Conservation (phyloP, 1,140 invertebrate species). For the Aphaenogaster rudis region DNA sequence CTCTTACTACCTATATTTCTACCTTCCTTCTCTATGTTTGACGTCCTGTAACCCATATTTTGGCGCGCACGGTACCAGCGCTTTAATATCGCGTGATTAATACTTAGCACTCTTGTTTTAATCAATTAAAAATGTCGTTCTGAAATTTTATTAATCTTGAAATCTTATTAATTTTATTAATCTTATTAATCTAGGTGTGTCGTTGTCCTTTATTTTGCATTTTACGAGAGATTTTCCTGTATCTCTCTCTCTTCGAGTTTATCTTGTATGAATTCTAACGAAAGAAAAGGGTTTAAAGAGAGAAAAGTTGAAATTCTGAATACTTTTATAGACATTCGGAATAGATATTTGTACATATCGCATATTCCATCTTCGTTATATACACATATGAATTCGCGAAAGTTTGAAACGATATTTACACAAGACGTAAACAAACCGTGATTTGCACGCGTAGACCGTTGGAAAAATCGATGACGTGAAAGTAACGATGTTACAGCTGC, state of each 20-base stretch:
- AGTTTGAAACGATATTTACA: constrained; percentile 20
- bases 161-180: too few relatives aligned
- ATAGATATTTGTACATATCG: background rate
- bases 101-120: background rate
- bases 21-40: constrained; percentile 67
- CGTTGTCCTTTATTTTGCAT: background rate
- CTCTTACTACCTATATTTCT: constrained; percentile 34
- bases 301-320: background rate
- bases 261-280: background rate
- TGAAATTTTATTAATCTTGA: background rate
- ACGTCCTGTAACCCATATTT: constrained; percentile 68
- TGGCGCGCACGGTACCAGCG: constrained; percentile 68
- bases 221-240: background rate
- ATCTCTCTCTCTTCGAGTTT: background rate
- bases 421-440: background rate
- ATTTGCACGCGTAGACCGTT: background rate
- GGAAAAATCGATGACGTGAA: constrained; percentile 47
- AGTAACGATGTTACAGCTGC: constrained; percentile 51
- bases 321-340: background rate
- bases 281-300: background rate
- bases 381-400: background rate
- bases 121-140: background rate
- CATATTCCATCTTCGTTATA: background rate
- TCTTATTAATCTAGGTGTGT: background rate
- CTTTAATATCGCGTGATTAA: constrained; percentile 2